phyloP scores from a whole-genome alignment of 2,113 vertebrate species.

The Gulo gulo region DNA sequence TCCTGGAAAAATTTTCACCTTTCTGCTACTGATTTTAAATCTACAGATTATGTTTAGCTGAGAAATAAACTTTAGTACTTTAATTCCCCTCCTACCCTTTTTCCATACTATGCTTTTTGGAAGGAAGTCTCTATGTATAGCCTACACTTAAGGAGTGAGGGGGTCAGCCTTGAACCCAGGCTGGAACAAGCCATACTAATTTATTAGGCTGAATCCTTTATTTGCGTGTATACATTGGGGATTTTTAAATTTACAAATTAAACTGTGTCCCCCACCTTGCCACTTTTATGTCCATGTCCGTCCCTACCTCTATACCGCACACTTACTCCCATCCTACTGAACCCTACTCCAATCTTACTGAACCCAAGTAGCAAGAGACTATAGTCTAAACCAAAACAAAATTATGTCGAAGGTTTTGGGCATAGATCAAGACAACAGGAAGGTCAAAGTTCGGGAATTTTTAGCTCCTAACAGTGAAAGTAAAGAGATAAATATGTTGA shows the following conservation, averaged over 20 bases:
- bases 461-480: neutral
- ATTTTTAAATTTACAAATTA: neutral
- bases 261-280: neutral
- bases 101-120: neutral
- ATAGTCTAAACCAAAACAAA: neutral
- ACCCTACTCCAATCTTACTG: neutral
- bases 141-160: neutral
- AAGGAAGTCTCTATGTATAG: neutral
- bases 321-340: neutral
- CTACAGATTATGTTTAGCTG: neutral
- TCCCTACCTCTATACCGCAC: neutral
- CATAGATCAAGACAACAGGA: neutral
- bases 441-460: neutral
- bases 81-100: neutral
- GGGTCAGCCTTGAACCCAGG: neutral
- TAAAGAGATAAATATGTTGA: neutral
- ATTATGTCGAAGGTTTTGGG: neutral
- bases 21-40: neutral
- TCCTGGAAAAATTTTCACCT: neutral
- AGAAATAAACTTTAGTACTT: neutral
- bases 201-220: neutral
- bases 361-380: neutral
- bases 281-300: neutral
- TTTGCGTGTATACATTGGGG: no score
- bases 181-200: neutral